A percentile compares a stretch with the other conserved stretches of the same genome.
Conservation (phyloP, 2,797 vertebrate genomes). For the Aselliscus stoliczkanus region DNA sequence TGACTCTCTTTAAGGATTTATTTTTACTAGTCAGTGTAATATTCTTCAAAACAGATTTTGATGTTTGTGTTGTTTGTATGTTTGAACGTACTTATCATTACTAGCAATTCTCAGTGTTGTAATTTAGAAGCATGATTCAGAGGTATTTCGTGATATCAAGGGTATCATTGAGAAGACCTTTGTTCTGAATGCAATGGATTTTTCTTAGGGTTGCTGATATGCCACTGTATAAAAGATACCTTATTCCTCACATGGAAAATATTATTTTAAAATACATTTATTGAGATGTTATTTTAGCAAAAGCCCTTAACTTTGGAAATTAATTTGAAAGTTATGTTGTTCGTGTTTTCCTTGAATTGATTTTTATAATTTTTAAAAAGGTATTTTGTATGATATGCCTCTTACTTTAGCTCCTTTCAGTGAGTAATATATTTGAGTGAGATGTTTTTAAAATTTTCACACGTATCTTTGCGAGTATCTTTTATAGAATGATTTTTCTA, state of each 20-base stretch:
- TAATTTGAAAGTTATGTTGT: conserved; percentile 2
- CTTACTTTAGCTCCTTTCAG: neutral
- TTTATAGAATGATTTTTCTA: conserved; percentile 31
- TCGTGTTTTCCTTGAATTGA: neutral
- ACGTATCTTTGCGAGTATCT: neutral
- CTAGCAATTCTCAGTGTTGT: neutral
- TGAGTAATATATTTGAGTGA: conserved; percentile 1
- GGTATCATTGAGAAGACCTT: neutral
- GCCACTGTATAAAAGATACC: neutral
- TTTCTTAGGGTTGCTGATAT: neutral
- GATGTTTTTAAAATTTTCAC: conserved; percentile 2
- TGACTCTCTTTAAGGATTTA: conserved; percentile 7
- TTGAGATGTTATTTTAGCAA: neutral
- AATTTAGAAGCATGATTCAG: neutral
- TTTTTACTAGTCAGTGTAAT: neutral
- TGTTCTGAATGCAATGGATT: neutral
- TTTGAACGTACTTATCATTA: neutral
- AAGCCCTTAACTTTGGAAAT: conserved; percentile 15
- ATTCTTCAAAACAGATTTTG: conserved; percentile 27
- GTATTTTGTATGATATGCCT: neutral
- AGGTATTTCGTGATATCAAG: neutral
- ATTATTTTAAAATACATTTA: neutral
- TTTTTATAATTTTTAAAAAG: neutral
- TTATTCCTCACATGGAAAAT: neutral
- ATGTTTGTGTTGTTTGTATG: neutral